Evolutionary conservation across 2,888 invertebrate genomes (phyloP).

Genomic region (Oligia fasciuncula): DNA sequence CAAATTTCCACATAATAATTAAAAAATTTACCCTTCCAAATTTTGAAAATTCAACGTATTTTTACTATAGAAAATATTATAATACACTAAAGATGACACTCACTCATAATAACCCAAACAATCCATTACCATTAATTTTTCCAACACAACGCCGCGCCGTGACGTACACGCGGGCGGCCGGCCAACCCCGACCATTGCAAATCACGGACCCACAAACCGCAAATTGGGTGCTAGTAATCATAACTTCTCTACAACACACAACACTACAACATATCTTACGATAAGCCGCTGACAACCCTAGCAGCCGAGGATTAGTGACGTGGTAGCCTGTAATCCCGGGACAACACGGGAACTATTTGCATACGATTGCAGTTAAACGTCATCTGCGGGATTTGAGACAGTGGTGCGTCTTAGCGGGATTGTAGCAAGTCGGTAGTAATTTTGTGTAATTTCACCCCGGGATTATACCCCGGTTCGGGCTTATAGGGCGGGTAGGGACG

Average conservation of each 20-base stretch:
- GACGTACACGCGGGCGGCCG: constrained; percentile 53
- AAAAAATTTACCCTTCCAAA: not conserved
- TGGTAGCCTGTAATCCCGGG: constrained; percentile 76
- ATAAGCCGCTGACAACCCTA: constrained; percentile 81
- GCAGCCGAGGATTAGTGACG: constrained; percentile 82
- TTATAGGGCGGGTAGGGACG: constrained; percentile 25
- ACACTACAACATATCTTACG: constrained; percentile 79
- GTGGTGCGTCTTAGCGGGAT: constrained; percentile 68
- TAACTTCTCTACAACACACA: constrained; percentile 71
- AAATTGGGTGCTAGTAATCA: constrained; percentile 67
- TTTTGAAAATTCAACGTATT: not conserved
- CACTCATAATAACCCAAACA: constrained; percentile 15
- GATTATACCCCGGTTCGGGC: constrained; percentile 62
- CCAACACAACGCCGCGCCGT: constrained; percentile 22
- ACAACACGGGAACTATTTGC: constrained; percentile 80
- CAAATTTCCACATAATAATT: not conserved
- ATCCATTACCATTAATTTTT: constrained; percentile 45
- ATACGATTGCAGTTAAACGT: constrained; percentile 86
- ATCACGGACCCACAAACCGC: constrained; percentile 65
- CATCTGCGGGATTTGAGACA: constrained; percentile 85
- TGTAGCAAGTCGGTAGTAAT: constrained; percentile 74
- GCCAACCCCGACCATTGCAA: constrained; percentile 60
- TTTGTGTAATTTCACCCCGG: constrained; percentile 72
- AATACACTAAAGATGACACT: not conserved
- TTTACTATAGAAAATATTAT: not conserved